These are phyloP conservation scores for Halichoerus grypus DNA, from an alignment of 2,113 vertebrate genomes.

Conservation along the genomic window DNA sequence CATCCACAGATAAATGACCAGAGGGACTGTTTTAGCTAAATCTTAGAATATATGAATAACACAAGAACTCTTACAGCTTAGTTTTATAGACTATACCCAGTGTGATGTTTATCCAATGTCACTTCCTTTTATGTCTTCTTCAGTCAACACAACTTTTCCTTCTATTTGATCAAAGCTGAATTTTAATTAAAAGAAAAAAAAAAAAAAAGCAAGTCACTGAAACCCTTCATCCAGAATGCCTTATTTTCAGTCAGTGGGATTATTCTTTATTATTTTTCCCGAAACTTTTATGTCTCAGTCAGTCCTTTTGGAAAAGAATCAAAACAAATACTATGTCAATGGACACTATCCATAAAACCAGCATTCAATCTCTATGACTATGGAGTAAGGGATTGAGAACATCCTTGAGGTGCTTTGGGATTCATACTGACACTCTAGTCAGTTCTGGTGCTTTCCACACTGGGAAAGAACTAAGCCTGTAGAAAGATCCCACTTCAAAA, in stretches of 20 bases:
- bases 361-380: neutral
- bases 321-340: neutral
- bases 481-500: neutral
- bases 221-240: neutral
- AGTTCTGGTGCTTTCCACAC: neutral
- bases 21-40: neutral
- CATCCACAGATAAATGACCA: neutral
- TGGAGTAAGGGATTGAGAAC: neutral
- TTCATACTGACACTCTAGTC: neutral
- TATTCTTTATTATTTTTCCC: neutral
- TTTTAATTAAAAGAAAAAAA: neutral
- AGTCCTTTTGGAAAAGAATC: neutral
- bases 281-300: neutral
- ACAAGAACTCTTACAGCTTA: neutral
- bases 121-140: neutral
- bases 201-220: neutral
- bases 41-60: neutral
- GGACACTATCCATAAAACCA: neutral
- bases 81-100: neutral
- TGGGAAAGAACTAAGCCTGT: neutral
- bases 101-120: neutral
- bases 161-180: neutral
- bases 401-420: neutral
- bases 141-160: neutral
- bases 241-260: neutral